Percentiles rank a stretch among this genome's conserved stretches.
phyloP scores from a whole-genome alignment of 2,888 invertebrate genomes.

The Limnephilus rhombicus region DNA sequence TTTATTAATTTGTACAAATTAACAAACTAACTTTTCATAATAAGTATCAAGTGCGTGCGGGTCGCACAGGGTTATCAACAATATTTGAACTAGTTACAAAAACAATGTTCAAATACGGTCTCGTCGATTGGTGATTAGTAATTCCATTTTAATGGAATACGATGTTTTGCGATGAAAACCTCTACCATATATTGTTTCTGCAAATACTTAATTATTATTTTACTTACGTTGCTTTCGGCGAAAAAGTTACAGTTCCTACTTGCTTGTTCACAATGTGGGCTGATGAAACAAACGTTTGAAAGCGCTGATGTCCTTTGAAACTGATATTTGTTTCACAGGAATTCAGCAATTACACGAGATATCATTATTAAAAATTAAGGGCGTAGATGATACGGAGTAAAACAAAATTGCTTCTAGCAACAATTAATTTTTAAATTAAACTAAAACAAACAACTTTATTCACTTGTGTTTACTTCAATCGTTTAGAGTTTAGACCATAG shows the following conservation, averaged over 20 bases:
- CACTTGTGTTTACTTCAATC: too few species aligned
- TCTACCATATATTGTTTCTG: background rate
- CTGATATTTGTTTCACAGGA: background rate
- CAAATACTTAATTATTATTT: background rate
- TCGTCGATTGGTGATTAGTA: background rate
- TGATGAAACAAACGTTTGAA: background rate
- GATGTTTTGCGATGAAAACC: background rate
- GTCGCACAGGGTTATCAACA: background rate
- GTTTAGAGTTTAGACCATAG: too few species aligned
- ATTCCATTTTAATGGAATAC: background rate
- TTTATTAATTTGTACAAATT: too few species aligned
- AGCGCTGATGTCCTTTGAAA: background rate
- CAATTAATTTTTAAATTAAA: background rate
- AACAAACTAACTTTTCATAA: background rate
- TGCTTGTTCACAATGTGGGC: background rate
- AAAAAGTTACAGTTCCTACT: background rate
- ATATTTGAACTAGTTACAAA: background rate
- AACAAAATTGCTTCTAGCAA: background rate
- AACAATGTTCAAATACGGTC: too few species aligned
- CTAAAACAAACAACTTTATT: too few species aligned
- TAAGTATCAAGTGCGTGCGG: background rate
- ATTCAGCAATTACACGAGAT: background rate
- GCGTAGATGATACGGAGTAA: background rate
- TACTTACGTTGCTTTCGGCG: background rate
- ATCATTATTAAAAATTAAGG: background rate